These are phyloP conservation scores for Tenthredo livida DNA, from an alignment of 2,888 invertebrate species.

Conservation along the genomic window DNA sequence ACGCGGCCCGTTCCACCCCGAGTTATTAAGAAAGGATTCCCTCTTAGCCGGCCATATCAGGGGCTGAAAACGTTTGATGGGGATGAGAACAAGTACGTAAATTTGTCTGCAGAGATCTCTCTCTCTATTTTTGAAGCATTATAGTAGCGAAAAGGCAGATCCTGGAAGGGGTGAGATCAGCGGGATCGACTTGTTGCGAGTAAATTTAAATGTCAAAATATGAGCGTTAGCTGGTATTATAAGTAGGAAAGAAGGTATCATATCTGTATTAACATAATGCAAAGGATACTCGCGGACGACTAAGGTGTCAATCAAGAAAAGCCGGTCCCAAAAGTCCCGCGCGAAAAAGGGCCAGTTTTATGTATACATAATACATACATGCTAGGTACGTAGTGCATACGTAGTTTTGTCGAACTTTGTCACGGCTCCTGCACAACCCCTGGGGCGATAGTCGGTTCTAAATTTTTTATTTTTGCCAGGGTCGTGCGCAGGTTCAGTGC, in stretches of 20 bases:
- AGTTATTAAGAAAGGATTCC: constrained; percentile 53
- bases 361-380: constrained; percentile 55
- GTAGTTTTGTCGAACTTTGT: constrained; percentile 35
- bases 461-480: constrained; percentile 1
- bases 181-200: constrained; percentile 50
- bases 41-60: not conserved
- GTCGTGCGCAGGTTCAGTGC: constrained; percentile 32
- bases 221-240: constrained; percentile 63
- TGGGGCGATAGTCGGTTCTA: constrained; percentile 6
- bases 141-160: not conserved
- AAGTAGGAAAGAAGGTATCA: constrained; percentile 69
- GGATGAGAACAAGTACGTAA: constrained; percentile 22
- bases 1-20: constrained; percentile 23
- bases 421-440: constrained; percentile 40
- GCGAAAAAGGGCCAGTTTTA: constrained; percentile 66
- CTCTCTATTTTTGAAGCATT: not conserved
- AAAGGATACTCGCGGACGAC: constrained; percentile 58
- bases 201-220: constrained; percentile 77
- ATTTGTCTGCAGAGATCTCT: not conserved
- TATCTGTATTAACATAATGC: constrained; percentile 76
- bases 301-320: constrained; percentile 75
- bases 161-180: constrained; percentile 35
- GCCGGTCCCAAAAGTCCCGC: constrained; percentile 61
- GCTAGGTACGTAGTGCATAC: constrained; percentile 50
- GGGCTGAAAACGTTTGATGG: not conserved